Evolutionary conservation across 2,888 invertebrate genomes (phyloP), one percentile per base, ranked within the genome.

Genomic region (Anarsia innoxiella): DNA sequence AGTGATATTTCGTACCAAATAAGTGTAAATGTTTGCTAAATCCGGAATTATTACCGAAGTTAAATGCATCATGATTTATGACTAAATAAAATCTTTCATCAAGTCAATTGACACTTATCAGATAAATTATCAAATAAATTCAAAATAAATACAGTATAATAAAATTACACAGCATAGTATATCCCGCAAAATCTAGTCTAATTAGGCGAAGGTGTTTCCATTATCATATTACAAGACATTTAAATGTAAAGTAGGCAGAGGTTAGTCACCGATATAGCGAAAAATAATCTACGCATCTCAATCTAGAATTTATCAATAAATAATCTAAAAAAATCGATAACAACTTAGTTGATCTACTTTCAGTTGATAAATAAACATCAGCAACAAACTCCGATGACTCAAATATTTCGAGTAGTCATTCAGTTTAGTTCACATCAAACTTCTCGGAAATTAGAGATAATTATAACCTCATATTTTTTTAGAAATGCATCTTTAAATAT

Each of bases 391-490:
- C 12, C 3, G 28, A 28, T 28, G 13, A 28, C 4, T 28, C 28
- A 28, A 28, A 28, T 12, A 12, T 28, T 26, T 3, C 5, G 32
- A 44, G 39, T 39, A 34, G 42, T 48, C 44, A 34, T 43, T 38
- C 10, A 27, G 27, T 47, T 46, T 41, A 38, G 35, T 42, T 45
- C 45, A 49, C 51, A 51, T 39, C 36, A 44, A 47, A 41, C 49
- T 43, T 70, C 71, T 56, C 31, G 53, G 71, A 72, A 76, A 57
- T 58, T 41, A 51, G 57, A 45, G 45, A 51, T 48, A 49, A 44
- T 41, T 38, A 43, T 69, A 64, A 69, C 56, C 55, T 68, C 63
- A 68, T 55, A 45, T 50, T 46, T 40, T 40, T 42, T 51, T 51
- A 50, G 42, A 48, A 46, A 23, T 12, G 31, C 19, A 31, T 31